Evolutionary conservation across 2,888 invertebrate species (phyloP), one percentile per base, ranked within the genome.

Genomic region (Scotopteryx bipunctaria): DNA sequence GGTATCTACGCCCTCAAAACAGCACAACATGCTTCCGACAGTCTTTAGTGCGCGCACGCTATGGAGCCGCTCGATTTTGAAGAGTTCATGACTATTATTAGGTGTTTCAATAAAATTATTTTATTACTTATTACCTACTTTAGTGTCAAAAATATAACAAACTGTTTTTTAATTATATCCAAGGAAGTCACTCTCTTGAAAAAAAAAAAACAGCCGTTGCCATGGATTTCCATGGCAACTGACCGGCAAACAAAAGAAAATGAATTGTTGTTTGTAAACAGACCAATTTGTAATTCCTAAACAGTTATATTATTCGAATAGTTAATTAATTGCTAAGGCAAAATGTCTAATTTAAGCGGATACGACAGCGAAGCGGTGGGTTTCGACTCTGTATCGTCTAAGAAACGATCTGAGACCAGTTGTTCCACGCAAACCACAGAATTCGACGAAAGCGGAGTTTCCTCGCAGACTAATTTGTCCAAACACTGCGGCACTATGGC

Each of bases 331-430:
- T 9, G 5, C 5, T 16, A 31, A 31, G 8, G 3, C 11, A 70
- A 53, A 61, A 86, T 88, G 87, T 81, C 84, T 1, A 64, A 66
- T 11, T 54, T 90, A 17, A 86, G 86, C 44, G 87, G 87, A 0
- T 90, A 73, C 33, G 89, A 89, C 33, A 80, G 85, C 37, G 89
- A 88, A 54, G 81, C 69, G 0, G 62, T 83, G 0, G 89, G 89
- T 0, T 90, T 87, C 21, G 81, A 86, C 1, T 82, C 86, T 0
- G 57, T 85, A 0, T 61, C 64, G 0, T 51, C 70, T 0, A 71
- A 68, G 1, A 72, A 67, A 17, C 55, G 71, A 0, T 25, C 69
- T 0, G 82, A 71, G 35, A 66, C 64, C 0, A 64, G 66, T 0
- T 71, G 66, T 0, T 69, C 79, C 0, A 80, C 85, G 0, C 89